A percentile compares a stretch with the other conserved stretches of the same genome.
phyloP scores from a whole-genome alignment of 2,113 vertebrate species.

The Sinocyclocheilus grahami region DNA sequence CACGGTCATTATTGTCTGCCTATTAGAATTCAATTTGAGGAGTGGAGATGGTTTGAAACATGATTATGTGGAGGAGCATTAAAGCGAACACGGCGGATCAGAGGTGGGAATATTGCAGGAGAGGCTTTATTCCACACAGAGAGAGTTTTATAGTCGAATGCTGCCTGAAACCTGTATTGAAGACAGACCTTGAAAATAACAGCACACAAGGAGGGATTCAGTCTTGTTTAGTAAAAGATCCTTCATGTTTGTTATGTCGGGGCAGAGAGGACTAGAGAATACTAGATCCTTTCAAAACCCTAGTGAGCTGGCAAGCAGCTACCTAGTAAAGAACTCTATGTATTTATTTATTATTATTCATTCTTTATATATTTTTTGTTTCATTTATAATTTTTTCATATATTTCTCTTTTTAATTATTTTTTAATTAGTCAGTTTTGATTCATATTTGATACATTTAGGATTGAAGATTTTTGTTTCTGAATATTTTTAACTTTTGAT shows the following conservation, averaged over 20 bases:
- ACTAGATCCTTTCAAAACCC: not conserved
- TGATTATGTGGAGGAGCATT: conserved; percentile 41
- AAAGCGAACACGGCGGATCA: conserved; percentile 19
- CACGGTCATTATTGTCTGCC: conserved; percentile 52
- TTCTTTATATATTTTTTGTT: not conserved
- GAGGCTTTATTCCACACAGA: conserved; percentile 14
- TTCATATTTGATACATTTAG: not conserved
- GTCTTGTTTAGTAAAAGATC: conserved; percentile 45
- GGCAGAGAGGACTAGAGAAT: not conserved
- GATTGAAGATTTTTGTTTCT: no score
- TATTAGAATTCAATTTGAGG: conserved; percentile 53
- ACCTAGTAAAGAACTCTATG: not conserved
- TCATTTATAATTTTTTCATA: not conserved
- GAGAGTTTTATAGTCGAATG: not conserved
- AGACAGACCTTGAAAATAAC: conserved; percentile 16
- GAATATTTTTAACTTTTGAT: not conserved
- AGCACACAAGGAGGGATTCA: not conserved
- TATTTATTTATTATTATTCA: not conserved
- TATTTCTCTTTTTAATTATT: not conserved
- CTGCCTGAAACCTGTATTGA: conserved; percentile 35
- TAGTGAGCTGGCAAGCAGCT: not conserved
- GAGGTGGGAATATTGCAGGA: conserved; percentile 5
- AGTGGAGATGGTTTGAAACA: conserved; percentile 46
- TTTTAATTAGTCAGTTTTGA: not conserved
- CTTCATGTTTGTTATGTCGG: not conserved